Evolutionary conservation across 2,113 vertebrate species (phyloP).

Genomic region (Pterocles orientalis): DNA sequence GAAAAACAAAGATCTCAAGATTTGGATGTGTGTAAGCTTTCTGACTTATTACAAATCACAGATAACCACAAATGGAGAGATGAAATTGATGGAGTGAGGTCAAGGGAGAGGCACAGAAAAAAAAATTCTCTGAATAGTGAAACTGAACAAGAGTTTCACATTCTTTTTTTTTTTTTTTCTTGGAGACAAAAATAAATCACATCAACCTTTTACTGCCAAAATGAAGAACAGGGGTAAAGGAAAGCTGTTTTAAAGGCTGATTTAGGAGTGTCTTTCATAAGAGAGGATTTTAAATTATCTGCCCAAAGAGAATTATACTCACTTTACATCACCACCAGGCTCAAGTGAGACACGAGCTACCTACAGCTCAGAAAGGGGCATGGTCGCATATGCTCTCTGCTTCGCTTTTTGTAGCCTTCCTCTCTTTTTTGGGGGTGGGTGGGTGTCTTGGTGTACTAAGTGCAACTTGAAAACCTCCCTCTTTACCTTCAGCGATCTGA

Average conservation of each 20-base stretch:
- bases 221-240: background rate
- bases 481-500: background rate
- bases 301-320: background rate
- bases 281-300: background rate
- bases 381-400: too few relatives aligned
- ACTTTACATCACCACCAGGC: background rate
- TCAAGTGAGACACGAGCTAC: background rate
- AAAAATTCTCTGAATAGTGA: background rate
- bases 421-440: background rate
- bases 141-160: background rate
- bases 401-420: background rate
- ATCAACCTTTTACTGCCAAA: background rate
- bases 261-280: background rate
- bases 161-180: background rate
- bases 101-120: background rate
- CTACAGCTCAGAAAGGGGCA: background rate
- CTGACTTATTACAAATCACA: background rate
- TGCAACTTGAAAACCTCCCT: background rate
- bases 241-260: background rate
- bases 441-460: background rate
- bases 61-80: background rate
- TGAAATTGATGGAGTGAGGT: background rate
- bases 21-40: background rate
- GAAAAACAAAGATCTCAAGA: background rate
- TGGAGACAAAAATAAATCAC: background rate